A percentile compares a stretch with the other conserved stretches of the same genome.
These are phyloP conservation scores for Steatornis caripensis DNA, from an alignment of 2,113 vertebrate species.

Conservation along the genomic window DNA sequence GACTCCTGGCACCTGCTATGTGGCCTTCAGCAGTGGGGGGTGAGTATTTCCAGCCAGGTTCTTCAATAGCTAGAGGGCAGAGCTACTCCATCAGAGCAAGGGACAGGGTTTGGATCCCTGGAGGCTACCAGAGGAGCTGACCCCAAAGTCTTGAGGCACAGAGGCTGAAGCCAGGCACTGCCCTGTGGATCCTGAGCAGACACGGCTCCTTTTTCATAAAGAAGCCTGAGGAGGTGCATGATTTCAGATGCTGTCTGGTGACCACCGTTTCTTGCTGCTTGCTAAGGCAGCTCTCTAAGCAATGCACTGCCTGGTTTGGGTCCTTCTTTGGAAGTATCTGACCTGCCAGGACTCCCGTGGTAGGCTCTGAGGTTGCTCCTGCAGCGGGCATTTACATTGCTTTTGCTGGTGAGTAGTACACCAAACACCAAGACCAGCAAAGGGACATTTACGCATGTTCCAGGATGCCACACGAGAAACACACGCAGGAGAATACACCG, in stretches of 20 bases:
- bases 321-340: background rate
- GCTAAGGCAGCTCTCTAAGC: background rate
- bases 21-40: background rate
- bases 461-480: background rate
- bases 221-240: background rate
- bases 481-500: background rate
- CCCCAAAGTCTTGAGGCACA: background rate
- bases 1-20: background rate
- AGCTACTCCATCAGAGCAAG: background rate
- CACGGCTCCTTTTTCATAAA: background rate
- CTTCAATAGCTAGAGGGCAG: background rate
- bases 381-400: background rate
- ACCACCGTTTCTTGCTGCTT: background rate
- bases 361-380: background rate
- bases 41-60: background rate
- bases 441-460: background rate
- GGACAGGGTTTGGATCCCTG: background rate
- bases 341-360: background rate
- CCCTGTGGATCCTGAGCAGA: background rate
- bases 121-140: background rate
- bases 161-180: background rate
- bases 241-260: background rate
- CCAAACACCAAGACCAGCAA: background rate
- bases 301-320: background rate
- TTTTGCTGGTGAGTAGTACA: background rate